Conservation (phyloP, 2,888 invertebrate genomes). For the Brachypalpus laphriformis region DNA sequence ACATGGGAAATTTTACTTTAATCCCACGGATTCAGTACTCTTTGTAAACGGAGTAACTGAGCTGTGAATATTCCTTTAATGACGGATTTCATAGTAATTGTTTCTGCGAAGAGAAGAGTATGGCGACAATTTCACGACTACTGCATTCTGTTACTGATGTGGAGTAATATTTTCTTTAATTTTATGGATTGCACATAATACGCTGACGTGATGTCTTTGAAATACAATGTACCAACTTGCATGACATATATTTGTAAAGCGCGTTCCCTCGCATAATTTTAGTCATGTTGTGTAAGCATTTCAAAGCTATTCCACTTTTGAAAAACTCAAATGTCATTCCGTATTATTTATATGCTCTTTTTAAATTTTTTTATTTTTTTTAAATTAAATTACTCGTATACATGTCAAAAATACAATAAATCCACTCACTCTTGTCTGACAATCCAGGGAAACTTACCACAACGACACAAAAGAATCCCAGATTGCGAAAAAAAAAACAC, state of each 20-base stretch:
- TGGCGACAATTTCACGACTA: too few relatives aligned
- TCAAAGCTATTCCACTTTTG: conserved; percentile 43
- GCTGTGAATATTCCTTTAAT: too few relatives aligned
- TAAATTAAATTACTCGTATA: conserved; percentile 52
- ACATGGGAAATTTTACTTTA: too few relatives aligned
- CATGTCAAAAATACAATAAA: conserved; percentile 58
- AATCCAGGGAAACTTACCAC: conserved; percentile 54
- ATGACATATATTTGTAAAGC: neutral
- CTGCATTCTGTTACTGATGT: neutral
- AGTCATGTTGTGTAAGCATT: conserved; percentile 20
- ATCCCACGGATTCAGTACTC: too few relatives aligned
- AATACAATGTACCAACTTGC: neutral
- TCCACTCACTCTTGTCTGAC: conserved; percentile 26
- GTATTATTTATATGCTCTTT: conserved; percentile 43
- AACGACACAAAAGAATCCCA: conserved; percentile 55
- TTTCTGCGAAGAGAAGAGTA: too few relatives aligned
- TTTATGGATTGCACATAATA: neutral
- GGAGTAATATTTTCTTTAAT: neutral
- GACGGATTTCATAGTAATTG: too few relatives aligned
- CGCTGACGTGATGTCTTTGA: neutral
- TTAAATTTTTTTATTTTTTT: neutral
- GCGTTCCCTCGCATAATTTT: conserved; percentile 15
- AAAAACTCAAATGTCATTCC: conserved; percentile 58
- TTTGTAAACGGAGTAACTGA: too few relatives aligned
- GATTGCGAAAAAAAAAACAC: conserved; percentile 36